These are phyloP conservation scores for Brassicogethes aeneus DNA, from an alignment of 2,888 invertebrate species.

Conservation along the genomic window DNA sequence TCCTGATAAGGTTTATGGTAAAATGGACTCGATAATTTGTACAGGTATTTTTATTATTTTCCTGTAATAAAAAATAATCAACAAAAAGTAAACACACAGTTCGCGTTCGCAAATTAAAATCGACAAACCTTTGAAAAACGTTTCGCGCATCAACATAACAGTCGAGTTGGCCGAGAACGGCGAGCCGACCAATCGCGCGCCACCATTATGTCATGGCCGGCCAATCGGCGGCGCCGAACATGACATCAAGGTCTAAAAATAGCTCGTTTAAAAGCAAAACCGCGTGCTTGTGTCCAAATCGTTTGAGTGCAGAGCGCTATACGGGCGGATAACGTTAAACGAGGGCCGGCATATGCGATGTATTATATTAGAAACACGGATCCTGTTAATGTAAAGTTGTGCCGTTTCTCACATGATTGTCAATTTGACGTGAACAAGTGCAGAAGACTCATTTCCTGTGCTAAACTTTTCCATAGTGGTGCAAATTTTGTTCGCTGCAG, in stretches of 20 bases:
- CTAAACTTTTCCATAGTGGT: conserved; percentile 27
- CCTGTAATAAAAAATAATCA: no score
- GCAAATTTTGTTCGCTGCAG: conserved; percentile 33
- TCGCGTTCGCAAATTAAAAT: no score
- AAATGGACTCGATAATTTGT: no score
- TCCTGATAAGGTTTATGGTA: no score
- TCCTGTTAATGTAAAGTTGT: background rate
- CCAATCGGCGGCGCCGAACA: conserved; percentile 25
- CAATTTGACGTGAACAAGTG: conserved; percentile 28
- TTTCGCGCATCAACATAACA: background rate
- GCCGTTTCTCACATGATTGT: conserved; percentile 26
- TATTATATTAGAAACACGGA: conserved; percentile 21
- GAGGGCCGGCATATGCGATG: conserved; percentile 28
- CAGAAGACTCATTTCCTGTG: conserved; percentile 28
- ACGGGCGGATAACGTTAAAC: conserved; percentile 26
- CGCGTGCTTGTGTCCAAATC: conserved; percentile 34
- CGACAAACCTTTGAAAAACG: no score
- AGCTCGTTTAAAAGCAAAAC: conserved; percentile 34
- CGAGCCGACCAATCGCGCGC: conserved; percentile 27
- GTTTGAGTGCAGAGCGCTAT: conserved; percentile 35
- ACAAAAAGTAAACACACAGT: no score
- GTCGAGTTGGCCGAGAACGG: conserved; percentile 18
- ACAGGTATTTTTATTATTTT: no score
- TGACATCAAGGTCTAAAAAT: conserved; percentile 39
- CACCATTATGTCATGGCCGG: conserved; percentile 28